phyloP scores from a whole-genome alignment of 2,888 invertebrate genomes.

The Diachrysia chrysitis region DNA sequence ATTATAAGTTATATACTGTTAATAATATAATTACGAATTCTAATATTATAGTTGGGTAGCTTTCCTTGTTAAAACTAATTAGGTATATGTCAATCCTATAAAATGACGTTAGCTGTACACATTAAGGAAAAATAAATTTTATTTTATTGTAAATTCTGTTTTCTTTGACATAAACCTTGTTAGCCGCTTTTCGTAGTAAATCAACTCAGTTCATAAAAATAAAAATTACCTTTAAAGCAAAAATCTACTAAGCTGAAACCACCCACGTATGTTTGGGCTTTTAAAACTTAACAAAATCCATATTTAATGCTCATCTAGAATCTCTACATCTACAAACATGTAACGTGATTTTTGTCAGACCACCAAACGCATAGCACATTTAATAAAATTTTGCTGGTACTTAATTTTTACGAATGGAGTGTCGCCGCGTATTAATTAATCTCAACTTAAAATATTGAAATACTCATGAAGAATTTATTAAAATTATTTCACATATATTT shows the following conservation, averaged over 20 bases:
- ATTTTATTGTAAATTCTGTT: not conserved
- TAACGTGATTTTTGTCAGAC: slow-evolving; percentile 83
- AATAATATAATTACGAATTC: too few relatives aligned
- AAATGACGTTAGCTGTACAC: too few relatives aligned
- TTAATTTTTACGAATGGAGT: slow-evolving; percentile 77
- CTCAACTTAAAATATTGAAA: slow-evolving; percentile 75
- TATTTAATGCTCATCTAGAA: slow-evolving; percentile 54
- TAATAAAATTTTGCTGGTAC: slow-evolving; percentile 77
- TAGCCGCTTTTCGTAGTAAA: not conserved
- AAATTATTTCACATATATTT: slow-evolving; percentile 50
- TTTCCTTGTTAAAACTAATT: too few relatives aligned
- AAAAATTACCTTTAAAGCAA: not conserved
- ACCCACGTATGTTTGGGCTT: not conserved
- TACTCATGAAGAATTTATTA: slow-evolving; percentile 60
- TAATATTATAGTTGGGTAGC: too few relatives aligned
- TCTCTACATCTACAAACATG: slow-evolving; percentile 48
- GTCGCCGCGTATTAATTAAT: slow-evolving; percentile 82
- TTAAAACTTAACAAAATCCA: not conserved
- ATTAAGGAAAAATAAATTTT: too few relatives aligned
- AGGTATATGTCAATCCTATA: too few relatives aligned
- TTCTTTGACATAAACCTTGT: not conserved
- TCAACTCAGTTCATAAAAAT: slow-evolving; percentile 1
- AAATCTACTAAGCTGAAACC: not conserved
- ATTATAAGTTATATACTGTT: too few relatives aligned
- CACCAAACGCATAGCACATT: slow-evolving; percentile 80